phyloP scores from a whole-genome alignment of 1,140 invertebrate genomes.

The Drosophila auraria region DNA sequence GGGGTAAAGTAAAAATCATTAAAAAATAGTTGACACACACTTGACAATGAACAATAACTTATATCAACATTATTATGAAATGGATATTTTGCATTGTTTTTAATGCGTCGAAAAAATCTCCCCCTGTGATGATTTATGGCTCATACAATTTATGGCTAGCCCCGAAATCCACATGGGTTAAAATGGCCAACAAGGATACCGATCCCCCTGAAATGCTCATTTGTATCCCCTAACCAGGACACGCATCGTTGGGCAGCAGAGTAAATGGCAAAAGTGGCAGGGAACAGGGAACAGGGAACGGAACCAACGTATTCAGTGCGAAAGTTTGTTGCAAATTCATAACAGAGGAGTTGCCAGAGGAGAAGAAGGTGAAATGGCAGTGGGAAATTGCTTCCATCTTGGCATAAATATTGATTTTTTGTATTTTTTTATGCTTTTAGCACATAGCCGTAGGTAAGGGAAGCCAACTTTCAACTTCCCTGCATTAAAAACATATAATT shows the following conservation, averaged over 20 bases:
- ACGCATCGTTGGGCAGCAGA: constrained; percentile 49
- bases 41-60: too few species aligned
- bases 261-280: constrained; percentile 25
- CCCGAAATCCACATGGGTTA: background rate
- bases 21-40: too few species aligned
- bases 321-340: constrained; percentile 49
- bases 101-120: background rate
- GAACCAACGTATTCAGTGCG: constrained; percentile 18
- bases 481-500: constrained; percentile 41
- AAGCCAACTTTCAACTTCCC: background rate
- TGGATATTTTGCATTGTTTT: background rate
- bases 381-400: constrained; percentile 35
- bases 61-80: background rate
- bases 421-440: constrained; percentile 14
- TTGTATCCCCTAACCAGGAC: constrained; percentile 46
- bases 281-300: background rate
- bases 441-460: constrained; percentile 9
- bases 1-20: too few species aligned
- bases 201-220: constrained; percentile 4
- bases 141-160: background rate
- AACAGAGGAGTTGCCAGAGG: background rate
- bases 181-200: constrained; percentile 19
- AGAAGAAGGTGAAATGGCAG: constrained; percentile 14
- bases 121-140: background rate
- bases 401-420: constrained; percentile 53